A percentile compares a stretch with the other conserved stretches of the same genome.
Conservation (phyloP, 2,113 vertebrate genomes). For the Elephantulus edwardii region DNA sequence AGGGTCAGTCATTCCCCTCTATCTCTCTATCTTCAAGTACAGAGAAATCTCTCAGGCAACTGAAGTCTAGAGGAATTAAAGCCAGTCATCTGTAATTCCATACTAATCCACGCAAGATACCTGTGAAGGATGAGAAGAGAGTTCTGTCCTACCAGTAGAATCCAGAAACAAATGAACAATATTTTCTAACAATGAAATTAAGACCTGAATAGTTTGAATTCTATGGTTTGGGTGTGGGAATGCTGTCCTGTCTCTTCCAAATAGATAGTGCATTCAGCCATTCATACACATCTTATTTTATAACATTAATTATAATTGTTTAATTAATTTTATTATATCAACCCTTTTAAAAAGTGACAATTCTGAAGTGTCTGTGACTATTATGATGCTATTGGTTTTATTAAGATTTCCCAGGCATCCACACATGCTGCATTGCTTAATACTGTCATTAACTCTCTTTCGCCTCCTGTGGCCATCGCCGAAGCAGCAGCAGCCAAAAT, state of each 20-base stretch:
- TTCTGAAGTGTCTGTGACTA: not conserved
- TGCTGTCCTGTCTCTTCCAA: not conserved
- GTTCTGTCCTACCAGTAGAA: not conserved
- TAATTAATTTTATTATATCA: not conserved
- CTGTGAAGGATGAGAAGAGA: not conserved
- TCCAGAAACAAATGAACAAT: conserved; percentile 1
- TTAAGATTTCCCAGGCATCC: too few relatives aligned
- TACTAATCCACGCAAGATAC: not conserved
- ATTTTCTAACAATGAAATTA: conserved; percentile 27
- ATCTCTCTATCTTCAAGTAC: not conserved
- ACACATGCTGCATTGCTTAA: not conserved
- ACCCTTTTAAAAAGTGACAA: conserved; percentile 12
- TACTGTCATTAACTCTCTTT: too few relatives aligned
- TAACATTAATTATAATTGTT: not conserved
- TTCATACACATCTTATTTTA: too few relatives aligned
- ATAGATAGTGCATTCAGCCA: not conserved
- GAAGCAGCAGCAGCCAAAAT: too few relatives aligned
- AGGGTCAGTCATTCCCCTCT: not conserved
- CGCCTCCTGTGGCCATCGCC: too few relatives aligned
- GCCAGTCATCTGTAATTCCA: not conserved
- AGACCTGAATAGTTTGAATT: not conserved
- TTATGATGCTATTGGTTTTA: not conserved
- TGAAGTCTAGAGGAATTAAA: not conserved
- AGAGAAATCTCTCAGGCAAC: not conserved
- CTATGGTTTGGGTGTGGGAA: not conserved